Evolutionary conservation across 2,888 invertebrate genomes (phyloP).

Genomic region (Leptopilina drosophilae): DNA sequence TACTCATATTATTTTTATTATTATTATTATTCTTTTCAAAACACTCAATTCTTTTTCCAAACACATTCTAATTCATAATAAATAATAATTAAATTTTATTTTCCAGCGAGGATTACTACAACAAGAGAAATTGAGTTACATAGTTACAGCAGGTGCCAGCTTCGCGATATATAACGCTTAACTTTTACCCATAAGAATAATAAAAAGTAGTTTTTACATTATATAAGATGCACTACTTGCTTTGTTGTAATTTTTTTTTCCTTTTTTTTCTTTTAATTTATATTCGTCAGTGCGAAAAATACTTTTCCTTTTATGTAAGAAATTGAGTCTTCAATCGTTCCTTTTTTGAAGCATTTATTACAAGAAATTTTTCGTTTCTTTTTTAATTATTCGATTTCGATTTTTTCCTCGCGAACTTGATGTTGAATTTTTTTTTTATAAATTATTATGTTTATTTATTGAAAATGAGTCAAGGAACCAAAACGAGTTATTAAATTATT

Average conservation of each 20-base stretch:
- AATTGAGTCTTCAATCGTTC: constrained; percentile 45
- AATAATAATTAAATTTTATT: constrained; percentile 10
- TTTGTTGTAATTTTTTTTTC: constrained; percentile 51
- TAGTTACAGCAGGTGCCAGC: constrained; percentile 50
- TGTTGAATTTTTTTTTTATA: too few relatives aligned
- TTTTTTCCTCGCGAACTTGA: too few relatives aligned
- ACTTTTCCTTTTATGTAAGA: constrained; percentile 64
- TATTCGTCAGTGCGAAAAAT: constrained; percentile 53
- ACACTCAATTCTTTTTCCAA: too few relatives aligned
- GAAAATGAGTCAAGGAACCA: constrained; percentile 3
- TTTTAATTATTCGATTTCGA: neutral
- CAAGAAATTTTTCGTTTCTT: neutral
- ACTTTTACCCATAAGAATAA: constrained; percentile 65
- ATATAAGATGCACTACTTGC: constrained; percentile 57
- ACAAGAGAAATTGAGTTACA: constrained; percentile 74
- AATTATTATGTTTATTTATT: too few relatives aligned
- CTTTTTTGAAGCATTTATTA: neutral
- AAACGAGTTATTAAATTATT: neutral
- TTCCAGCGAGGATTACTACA: constrained; percentile 85
- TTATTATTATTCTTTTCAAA: too few relatives aligned
- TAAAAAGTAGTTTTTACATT: constrained; percentile 66
- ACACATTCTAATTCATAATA: neutral
- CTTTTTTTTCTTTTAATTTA: too few relatives aligned
- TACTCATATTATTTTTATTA: too few relatives aligned
- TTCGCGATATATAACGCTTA: constrained; percentile 55